Evolutionary conservation across 2,888 invertebrate genomes (phyloP), one percentile per base, ranked within the genome.

Genomic region (Pollenia angustigena): DNA sequence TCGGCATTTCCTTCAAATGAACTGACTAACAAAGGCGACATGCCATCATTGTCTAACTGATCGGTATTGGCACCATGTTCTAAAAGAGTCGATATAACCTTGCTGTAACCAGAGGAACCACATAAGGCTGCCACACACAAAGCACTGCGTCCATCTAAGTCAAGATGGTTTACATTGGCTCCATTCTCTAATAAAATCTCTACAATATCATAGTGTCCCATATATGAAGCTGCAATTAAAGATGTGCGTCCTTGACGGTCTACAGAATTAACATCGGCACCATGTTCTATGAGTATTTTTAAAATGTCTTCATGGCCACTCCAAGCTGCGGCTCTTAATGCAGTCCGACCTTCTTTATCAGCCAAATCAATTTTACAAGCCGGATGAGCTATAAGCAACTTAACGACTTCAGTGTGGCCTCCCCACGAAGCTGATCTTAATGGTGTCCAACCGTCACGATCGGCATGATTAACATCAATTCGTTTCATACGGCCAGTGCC

Each of bases 381-480:
- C 0, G 97, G 96, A 89, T 96, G 96, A 71, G 96, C 95, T 58
- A 98, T 95, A 62, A 98, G 94, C 14, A 96, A 94, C 89, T 97
- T 96, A 0, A 97, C 97, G 1, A 97, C 97, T 94, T 97, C 97
- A 1, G 97, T 96, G 91, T 99, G 98, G 0, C 99, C 99, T 68
- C 98, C 98, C 98, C 98, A 99, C 12, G 98, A 98, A 23, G 98
- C 98, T 4, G 98, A 98, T 80, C 98, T 94, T 66, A 98, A 94
- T 14, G 98, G 97, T 48, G 97, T 97, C 98, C 98, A 98, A 48
- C 98, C 98, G 91, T 98, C 98, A 71, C 95, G 95, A 93, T 97
- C 97, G 9, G 97, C 96, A 90, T 96, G 96, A 93, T 97, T 96
- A 0, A 96, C 95, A 91, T 95, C 95, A 3, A 96, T 96, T 18